Evolutionary conservation across 2,797 vertebrate genomes (phyloP).

Genomic region (Ptychadena robeensis): DNA sequence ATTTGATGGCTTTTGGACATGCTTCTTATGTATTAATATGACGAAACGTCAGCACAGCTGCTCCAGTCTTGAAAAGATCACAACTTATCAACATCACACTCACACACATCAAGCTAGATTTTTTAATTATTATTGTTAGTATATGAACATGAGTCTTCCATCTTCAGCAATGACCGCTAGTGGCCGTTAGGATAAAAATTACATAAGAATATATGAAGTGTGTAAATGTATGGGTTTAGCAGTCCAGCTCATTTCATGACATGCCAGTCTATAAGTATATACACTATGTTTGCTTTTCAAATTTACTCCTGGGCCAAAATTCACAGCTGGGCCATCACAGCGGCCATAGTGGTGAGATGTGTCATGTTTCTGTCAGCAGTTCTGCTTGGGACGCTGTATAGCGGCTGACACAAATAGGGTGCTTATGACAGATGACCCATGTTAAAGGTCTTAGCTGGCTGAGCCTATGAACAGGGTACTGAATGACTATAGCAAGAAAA

Average conservation of each 20-base stretch:
- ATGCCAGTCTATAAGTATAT: slow-evolving; percentile 21
- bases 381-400: slow-evolving; percentile 22
- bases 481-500: not conserved
- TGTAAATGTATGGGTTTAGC: slow-evolving; percentile 30
- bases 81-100: not conserved
- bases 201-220: slow-evolving; percentile 35
- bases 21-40: not conserved
- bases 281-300: slow-evolving; percentile 46
- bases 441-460: slow-evolving; percentile 11
- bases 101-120: not conserved
- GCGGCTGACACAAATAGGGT: slow-evolving; percentile 33
- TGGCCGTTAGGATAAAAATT: slow-evolving; percentile 13
- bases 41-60: not conserved
- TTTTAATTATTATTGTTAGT: slow-evolving; percentile 16
- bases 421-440: slow-evolving; percentile 36
- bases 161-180: slow-evolving; percentile 14
- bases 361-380: slow-evolving; percentile 52
- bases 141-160: slow-evolving; percentile 19
- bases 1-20: not conserved
- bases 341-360: slow-evolving; percentile 16
- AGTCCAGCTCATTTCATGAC: slow-evolving; percentile 19
- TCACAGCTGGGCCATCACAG: slow-evolving; percentile 41
- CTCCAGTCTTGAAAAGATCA: not conserved
- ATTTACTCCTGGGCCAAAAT: slow-evolving; percentile 36
- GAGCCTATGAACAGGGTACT: not conserved